Conservation (phyloP, 2,888 invertebrate species). For the Mythimna ferrago region DNA sequence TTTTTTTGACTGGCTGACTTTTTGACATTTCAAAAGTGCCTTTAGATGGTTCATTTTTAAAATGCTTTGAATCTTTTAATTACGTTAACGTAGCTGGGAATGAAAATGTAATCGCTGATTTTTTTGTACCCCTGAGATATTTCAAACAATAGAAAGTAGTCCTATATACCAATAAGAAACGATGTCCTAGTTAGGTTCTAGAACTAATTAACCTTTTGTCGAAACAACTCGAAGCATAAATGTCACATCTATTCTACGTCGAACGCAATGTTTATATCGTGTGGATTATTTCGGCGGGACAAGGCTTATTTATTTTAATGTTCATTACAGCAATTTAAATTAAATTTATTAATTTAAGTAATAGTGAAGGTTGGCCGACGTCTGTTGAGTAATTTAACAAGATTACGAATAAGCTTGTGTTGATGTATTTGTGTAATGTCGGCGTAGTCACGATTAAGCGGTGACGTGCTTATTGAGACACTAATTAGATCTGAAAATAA, state of each 20-base stretch:
- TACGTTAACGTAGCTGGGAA: too few relatives aligned
- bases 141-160: too few relatives aligned
- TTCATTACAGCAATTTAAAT: slow-evolving; percentile 50
- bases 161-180: too few relatives aligned
- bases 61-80: too few relatives aligned
- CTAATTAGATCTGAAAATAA: slow-evolving; percentile 28
- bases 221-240: not conserved
- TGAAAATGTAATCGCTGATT: too few relatives aligned
- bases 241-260: slow-evolving; percentile 35
- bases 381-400: slow-evolving; percentile 52
- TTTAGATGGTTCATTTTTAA: too few relatives aligned
- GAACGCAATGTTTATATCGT: slow-evolving; percentile 14
- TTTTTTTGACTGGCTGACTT: too few relatives aligned
- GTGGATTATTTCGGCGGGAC: slow-evolving; percentile 36
- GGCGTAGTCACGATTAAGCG: slow-evolving; percentile 41
- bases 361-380: slow-evolving; percentile 51
- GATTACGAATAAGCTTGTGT: slow-evolving; percentile 45
- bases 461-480: slow-evolving; percentile 33
- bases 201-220: not conserved
- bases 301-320: slow-evolving; percentile 47
- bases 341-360: slow-evolving; percentile 59
- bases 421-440: slow-evolving; percentile 40
- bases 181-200: not conserved
- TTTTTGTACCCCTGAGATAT: too few relatives aligned
- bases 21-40: too few relatives aligned